Evolutionary conservation across 2,113 vertebrate genomes (phyloP).

Genomic region (Falcunculus frontatus): DNA sequence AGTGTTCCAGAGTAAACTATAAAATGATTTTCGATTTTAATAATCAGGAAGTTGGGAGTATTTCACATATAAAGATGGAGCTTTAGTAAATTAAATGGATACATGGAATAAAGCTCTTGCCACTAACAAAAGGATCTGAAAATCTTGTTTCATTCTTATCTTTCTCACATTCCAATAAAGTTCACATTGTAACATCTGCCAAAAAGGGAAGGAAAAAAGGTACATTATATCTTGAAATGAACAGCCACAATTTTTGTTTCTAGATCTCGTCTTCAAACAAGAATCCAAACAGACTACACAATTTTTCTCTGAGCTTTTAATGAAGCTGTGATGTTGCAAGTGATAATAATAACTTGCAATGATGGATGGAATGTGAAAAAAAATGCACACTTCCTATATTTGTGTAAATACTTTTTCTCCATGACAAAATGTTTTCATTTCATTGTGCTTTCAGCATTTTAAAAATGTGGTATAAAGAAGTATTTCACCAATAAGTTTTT

Average conservation of each 20-base stretch:
- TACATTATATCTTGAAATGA: not conserved
- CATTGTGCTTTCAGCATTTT: not conserved
- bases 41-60: not conserved
- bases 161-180: not conserved
- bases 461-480: not conserved
- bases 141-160: not conserved
- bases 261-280: not conserved
- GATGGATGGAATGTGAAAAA: not conserved
- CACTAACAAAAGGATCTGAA: not conserved
- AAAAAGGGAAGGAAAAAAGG: not conserved
- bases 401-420: not conserved
- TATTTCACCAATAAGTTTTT: not conserved
- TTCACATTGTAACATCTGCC: not conserved
- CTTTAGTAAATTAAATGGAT: not conserved
- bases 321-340: not conserved
- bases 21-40: constrained; percentile 16
- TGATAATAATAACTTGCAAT: not conserved
- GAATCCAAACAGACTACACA: not conserved
- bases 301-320: not conserved
- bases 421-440: not conserved
- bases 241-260: not conserved
- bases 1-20: not conserved
- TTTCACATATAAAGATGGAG: not conserved
- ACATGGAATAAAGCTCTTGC: not conserved
- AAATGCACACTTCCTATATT: not conserved